Conservation (phyloP, 2,113 vertebrate genomes). For the Erpornis zantholeuca region DNA sequence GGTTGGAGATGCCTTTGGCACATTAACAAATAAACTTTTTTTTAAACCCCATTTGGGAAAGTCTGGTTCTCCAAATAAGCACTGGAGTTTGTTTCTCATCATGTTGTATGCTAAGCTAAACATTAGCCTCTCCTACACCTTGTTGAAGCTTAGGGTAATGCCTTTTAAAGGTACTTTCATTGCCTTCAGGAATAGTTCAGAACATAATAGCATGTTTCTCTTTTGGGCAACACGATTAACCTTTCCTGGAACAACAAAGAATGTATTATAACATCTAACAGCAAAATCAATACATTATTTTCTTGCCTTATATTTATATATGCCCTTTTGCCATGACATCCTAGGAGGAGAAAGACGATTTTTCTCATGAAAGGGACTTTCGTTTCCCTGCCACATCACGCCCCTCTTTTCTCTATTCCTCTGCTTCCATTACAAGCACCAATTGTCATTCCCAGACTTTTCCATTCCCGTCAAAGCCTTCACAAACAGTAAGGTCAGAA, state of each 20-base stretch:
- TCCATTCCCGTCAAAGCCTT: background rate
- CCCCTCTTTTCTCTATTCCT: background rate
- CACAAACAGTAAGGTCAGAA: background rate
- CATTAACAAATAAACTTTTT: background rate
- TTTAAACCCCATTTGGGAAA: background rate
- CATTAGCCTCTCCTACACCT: background rate
- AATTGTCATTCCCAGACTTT: background rate
- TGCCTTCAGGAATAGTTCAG: slow-evolving; percentile 8
- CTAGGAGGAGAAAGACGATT: background rate
- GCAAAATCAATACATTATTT: slow-evolving; percentile 49
- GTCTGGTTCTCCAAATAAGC: background rate
- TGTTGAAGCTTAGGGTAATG: background rate
- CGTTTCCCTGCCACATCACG: background rate
- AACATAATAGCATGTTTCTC: slow-evolving; percentile 18
- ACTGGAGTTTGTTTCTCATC: background rate
- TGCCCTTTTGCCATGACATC: background rate
- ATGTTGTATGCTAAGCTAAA: background rate
- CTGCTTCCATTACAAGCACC: background rate
- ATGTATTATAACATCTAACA: background rate
- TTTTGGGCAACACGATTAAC: background rate
- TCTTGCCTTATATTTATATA: background rate
- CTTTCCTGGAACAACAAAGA: slow-evolving; percentile 14
- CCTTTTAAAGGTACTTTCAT: slow-evolving; percentile 31
- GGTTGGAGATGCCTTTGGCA: background rate
- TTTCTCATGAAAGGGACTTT: background rate